These are phyloP conservation scores for Echinarachnius parma DNA, from an alignment of 53 echinoderm and acorn worm genomes.

Conservation along the genomic window DNA sequence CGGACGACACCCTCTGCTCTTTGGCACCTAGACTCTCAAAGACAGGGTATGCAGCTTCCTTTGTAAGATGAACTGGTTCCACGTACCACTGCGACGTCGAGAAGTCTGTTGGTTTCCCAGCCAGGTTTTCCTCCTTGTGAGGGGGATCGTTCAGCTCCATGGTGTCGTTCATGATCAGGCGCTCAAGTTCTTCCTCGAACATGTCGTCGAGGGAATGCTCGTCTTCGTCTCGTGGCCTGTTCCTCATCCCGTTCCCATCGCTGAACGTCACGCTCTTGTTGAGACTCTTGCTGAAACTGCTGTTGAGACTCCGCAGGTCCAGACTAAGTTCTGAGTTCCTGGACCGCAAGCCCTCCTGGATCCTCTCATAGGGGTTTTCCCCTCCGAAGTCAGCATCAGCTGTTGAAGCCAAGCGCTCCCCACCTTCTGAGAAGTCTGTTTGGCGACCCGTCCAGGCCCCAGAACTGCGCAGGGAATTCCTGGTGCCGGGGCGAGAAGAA, in stretches of 20 bases:
- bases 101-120: slow-evolving; percentile 44
- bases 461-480: slow-evolving; percentile 8
- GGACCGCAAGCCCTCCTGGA: slow-evolving; percentile 18
- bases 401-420: slow-evolving; percentile 8
- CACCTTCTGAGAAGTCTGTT: not conserved
- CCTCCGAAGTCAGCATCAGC: not conserved
- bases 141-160: slow-evolving; percentile 50
- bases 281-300: slow-evolving; percentile 77
- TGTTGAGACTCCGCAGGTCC: slow-evolving; percentile 77
- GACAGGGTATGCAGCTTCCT: slow-evolving; percentile 60
- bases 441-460: slow-evolving; percentile 1
- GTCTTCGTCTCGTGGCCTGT: slow-evolving; percentile 54
- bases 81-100: slow-evolving; percentile 70
- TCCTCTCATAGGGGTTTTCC: slow-evolving; percentile 14
- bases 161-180: slow-evolving; percentile 61
- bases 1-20: slow-evolving; percentile 51
- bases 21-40: slow-evolving; percentile 76
- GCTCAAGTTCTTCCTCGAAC: slow-evolving; percentile 82
- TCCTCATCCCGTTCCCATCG: slow-evolving; percentile 16
- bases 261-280: slow-evolving; percentile 85
- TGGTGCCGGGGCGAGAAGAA: slow-evolving; percentile 29
- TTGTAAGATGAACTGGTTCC: slow-evolving; percentile 69
- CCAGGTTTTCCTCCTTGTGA: slow-evolving; percentile 33
- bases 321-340: slow-evolving; percentile 63
- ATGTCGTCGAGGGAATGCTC: slow-evolving; percentile 70